Conservation (phyloP, 2,113 vertebrate genomes). For the Saiga tatarica region DNA sequence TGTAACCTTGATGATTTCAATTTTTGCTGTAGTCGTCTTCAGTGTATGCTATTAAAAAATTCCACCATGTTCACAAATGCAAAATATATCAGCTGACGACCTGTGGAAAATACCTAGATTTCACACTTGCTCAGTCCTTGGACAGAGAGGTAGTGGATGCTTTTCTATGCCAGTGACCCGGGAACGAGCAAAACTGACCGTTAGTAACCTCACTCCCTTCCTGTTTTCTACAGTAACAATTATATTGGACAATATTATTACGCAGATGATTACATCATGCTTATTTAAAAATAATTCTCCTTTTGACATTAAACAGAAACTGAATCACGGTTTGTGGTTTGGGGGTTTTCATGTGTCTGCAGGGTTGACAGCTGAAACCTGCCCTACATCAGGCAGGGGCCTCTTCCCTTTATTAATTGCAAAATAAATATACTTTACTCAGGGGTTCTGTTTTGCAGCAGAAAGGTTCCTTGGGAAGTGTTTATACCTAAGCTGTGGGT, state of each 20-base stretch:
- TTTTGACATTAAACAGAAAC: neutral
- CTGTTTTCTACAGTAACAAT: neutral
- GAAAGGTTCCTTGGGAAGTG: neutral
- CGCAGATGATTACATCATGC: neutral
- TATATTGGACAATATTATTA: neutral
- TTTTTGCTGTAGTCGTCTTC: neutral
- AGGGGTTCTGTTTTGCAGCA: neutral
- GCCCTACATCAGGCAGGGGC: neutral
- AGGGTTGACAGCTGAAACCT: neutral
- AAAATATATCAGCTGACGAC: neutral
- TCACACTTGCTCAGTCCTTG: neutral
- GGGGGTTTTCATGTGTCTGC: neutral
- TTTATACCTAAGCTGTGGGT: neutral
- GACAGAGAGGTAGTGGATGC: neutral
- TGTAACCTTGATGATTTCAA: neutral
- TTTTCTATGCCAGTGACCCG: neutral
- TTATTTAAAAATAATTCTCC: neutral
- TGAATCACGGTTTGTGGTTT: neutral
- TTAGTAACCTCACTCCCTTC: slow-evolving; percentile 21
- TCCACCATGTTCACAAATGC: neutral
- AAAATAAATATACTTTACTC: neutral
- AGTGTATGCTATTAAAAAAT: neutral
- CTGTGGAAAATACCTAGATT: neutral
- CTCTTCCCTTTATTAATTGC: neutral
- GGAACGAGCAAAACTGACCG: neutral